Conservation (phyloP, 2,797 vertebrate genomes). For the Arctocebus calabarensis region DNA sequence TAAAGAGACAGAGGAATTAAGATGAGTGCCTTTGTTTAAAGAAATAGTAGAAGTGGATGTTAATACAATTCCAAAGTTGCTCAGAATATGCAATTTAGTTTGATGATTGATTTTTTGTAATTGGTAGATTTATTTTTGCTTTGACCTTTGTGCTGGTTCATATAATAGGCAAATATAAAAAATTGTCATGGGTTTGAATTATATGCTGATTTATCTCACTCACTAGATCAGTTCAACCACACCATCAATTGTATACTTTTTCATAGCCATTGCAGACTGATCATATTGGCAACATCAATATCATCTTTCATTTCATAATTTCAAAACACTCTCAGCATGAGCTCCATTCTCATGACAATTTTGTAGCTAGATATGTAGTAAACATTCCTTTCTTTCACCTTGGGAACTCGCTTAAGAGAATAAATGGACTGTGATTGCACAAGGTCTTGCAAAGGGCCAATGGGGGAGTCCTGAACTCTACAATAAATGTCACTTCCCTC, state of each 20-base stretch:
- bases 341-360: background rate
- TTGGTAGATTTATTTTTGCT: background rate
- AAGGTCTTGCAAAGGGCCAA: background rate
- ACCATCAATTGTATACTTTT: background rate
- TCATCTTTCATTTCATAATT: conserved; percentile 46
- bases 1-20: background rate
- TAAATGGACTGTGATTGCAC: conserved; percentile 10
- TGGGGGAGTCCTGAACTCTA: background rate
- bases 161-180: background rate
- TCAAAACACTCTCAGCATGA: conserved; percentile 38
- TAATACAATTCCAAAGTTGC: background rate
- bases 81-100: background rate
- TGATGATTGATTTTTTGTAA: background rate
- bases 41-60: background rate
- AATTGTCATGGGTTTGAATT: background rate
- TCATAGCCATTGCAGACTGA: background rate
- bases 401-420: conserved; percentile 22
- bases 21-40: background rate
- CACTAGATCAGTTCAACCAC: background rate
- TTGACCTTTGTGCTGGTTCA: conserved; percentile 35
- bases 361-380: conserved; percentile 15
- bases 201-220: background rate
- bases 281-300: background rate
- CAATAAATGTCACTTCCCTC: conserved; percentile 9
- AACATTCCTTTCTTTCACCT: conserved; percentile 6